These are phyloP conservation scores for Panagrolaimus sp. DNA, from an alignment of 1,140 invertebrate species.

Conservation along the genomic window DNA sequence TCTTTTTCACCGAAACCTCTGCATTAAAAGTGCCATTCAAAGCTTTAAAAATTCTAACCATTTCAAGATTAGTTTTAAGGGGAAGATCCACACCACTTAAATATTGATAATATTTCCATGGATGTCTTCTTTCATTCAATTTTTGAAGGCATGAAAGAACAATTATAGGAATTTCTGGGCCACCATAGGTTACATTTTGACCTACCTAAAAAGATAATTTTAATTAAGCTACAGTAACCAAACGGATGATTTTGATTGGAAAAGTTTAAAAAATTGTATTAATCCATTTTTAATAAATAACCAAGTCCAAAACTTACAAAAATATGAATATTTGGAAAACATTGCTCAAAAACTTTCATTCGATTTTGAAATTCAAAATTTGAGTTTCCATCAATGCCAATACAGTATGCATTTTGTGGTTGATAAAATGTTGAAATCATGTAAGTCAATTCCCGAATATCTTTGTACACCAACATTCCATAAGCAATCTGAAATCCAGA, in stretches of 20 bases:
- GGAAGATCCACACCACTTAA: slow-evolving; percentile 47
- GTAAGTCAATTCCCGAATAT: slow-evolving; percentile 12
- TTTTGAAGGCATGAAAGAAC: background rate
- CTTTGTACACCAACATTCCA: slow-evolving; percentile 23
- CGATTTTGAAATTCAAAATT: slow-evolving; percentile 32
- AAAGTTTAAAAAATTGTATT: too few relatives aligned
- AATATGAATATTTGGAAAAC: slow-evolving; percentile 48
- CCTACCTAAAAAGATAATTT: too few relatives aligned
- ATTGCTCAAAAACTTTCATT: slow-evolving; percentile 34
- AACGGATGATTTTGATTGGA: too few relatives aligned
- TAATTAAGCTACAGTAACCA: too few relatives aligned
- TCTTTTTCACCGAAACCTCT: slow-evolving; percentile 29
- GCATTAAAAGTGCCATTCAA: slow-evolving; percentile 26
- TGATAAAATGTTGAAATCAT: slow-evolving; percentile 42
- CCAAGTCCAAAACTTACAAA: slow-evolving; percentile 37
- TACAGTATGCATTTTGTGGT: slow-evolving; percentile 39
- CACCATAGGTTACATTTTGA: too few relatives aligned
- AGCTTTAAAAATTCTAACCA: background rate
- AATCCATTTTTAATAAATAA: too few relatives aligned
- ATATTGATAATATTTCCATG: slow-evolving; percentile 23
- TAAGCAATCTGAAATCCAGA: slow-evolving; percentile 22
- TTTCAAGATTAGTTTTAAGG: slow-evolving; percentile 44
- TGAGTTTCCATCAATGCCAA: slow-evolving; percentile 33
- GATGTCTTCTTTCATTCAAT: background rate
- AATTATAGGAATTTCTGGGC: too few relatives aligned